phyloP scores from a whole-genome alignment of 37 sponge, comb jelly and placozoan genomes.

The Eunapius fragilis region DNA sequence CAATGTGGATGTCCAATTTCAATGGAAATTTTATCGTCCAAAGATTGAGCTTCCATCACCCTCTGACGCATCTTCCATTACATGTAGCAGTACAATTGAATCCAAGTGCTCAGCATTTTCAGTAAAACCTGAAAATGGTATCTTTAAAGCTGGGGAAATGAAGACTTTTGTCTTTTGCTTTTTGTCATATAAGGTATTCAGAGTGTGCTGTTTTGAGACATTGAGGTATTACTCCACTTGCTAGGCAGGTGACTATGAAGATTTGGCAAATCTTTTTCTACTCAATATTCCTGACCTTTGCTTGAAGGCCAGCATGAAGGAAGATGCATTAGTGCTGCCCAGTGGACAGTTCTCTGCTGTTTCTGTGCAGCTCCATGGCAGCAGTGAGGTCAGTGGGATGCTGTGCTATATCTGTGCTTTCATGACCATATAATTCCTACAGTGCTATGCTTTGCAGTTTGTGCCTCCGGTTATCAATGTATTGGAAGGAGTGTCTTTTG shows the following conservation, averaged over 20 bases:
- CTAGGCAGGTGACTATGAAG: conserved; percentile 45
- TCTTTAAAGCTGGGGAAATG: conserved; percentile 7
- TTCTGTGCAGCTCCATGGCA: conserved; percentile 32
- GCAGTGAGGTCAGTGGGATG: conserved; percentile 23
- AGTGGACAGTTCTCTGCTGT: conserved; percentile 7
- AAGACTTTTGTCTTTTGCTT: conserved; percentile 35
- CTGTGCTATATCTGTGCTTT: background rate
- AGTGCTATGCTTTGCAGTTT: background rate
- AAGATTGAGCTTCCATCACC: conserved; percentile 7
- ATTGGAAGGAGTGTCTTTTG: background rate
- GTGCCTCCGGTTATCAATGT: background rate
- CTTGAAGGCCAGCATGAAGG: conserved; percentile 18
- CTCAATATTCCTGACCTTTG: conserved; percentile 3
- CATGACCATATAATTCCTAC: background rate
- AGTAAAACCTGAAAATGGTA: conserved; percentile 30
- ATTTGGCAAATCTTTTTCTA: conserved; percentile 55
- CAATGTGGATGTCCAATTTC: conserved; percentile 32
- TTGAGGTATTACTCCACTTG: background rate
- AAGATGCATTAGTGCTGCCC: conserved; percentile 8
- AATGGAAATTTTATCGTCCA: conserved; percentile 68
- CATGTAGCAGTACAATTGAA: conserved; percentile 6
- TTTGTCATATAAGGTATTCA: conserved; percentile 35
- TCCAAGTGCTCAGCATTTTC: conserved; percentile 28
- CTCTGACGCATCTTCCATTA: background rate
- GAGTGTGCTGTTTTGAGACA: background rate